Evolutionary conservation across 1,140 invertebrate genomes (phyloP).

Genomic region (Philotrypesis tridentata): DNA sequence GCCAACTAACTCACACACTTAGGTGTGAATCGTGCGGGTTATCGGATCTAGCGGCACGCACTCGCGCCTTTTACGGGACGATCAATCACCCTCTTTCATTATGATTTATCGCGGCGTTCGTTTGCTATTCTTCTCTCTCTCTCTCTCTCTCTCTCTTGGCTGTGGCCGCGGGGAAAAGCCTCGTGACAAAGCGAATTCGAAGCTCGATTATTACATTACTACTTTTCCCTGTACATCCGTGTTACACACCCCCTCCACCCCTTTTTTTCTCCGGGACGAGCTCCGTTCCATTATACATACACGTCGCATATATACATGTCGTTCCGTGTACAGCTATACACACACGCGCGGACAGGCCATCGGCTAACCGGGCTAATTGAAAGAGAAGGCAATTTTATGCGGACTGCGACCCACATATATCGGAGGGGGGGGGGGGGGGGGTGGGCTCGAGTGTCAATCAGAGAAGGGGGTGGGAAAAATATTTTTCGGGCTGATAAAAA

Average conservation of each 20-base stretch:
- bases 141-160: too few relatives aligned
- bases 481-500: background rate
- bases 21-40: background rate
- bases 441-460: conserved; percentile 25
- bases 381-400: conserved; percentile 14
- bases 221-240: background rate
- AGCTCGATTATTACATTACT: background rate
- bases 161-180: background rate
- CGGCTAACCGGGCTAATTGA: conserved; percentile 34
- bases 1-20: too few relatives aligned
- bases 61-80: background rate
- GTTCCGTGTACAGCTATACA: too few relatives aligned
- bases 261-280: background rate
- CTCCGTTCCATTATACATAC: too few relatives aligned
- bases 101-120: background rate
- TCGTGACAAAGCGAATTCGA: background rate
- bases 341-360: too few relatives aligned
- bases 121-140: background rate
- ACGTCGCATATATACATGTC: too few relatives aligned
- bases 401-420: conserved; percentile 16
- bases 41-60: background rate
- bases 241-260: too few relatives aligned
- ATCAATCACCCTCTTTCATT: background rate
- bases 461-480: background rate
- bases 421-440: too few relatives aligned